Percentiles rank a stretch among this genome's conserved stretches.
Evolutionary conservation across 2,113 vertebrate genomes (phyloP).

Genomic region (Brachyhypopomus occidentalis): DNA sequence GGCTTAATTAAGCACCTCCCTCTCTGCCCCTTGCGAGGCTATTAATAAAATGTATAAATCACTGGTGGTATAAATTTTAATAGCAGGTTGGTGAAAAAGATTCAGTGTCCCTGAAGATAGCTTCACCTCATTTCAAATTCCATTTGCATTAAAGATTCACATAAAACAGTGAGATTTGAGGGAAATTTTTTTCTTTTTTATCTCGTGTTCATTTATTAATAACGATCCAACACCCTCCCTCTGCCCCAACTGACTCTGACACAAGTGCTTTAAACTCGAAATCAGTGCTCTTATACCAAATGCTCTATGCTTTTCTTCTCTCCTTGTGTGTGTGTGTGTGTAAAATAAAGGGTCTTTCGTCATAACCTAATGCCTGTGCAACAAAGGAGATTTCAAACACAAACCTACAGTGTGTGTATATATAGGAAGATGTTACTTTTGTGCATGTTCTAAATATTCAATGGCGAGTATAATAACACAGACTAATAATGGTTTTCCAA

Average conservation of each 20-base stretch:
- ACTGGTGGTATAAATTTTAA: slow-evolving; percentile 82
- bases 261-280: slow-evolving; percentile 72
- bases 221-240: slow-evolving; percentile 70
- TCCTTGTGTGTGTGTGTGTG: slow-evolving; percentile 17
- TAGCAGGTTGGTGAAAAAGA: slow-evolving; percentile 75
- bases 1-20: slow-evolving; percentile 56
- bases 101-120: slow-evolving; percentile 75
- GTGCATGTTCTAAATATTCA: not conserved
- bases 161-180: slow-evolving; percentile 74
- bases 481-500: slow-evolving; percentile 48
- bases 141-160: slow-evolving; percentile 86
- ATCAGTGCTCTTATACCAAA: slow-evolving; percentile 72
- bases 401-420: not conserved
- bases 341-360: not conserved
- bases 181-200: slow-evolving; percentile 72
- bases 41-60: slow-evolving; percentile 84
- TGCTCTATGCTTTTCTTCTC: slow-evolving; percentile 37
- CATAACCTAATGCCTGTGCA: not conserved
- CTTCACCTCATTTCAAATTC: slow-evolving; percentile 82
- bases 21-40: slow-evolving; percentile 62
- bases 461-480: slow-evolving; percentile 38
- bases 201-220: slow-evolving; percentile 78
- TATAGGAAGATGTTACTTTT: slow-evolving; percentile 1
- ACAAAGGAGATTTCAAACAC: not conserved
- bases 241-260: slow-evolving; percentile 60